A percentile compares a stretch with the other conserved stretches of the same genome.
phyloP scores from a whole-genome alignment of 2,888 invertebrate species.

The Acronicta leporina region DNA sequence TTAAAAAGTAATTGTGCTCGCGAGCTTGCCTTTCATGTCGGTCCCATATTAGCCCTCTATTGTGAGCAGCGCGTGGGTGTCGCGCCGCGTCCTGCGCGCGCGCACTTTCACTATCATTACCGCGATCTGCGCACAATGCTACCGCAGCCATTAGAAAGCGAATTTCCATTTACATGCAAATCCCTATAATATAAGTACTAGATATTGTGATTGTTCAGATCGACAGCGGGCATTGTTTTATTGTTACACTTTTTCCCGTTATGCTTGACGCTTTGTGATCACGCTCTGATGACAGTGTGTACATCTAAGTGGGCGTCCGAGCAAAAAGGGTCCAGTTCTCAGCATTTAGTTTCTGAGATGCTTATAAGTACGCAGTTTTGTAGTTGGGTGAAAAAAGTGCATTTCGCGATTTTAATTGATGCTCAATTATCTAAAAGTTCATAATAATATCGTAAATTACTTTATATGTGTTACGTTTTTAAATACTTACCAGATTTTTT shows the following conservation, averaged over 20 bases:
- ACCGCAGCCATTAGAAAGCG: slow-evolving; percentile 79
- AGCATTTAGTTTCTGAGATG: too few relatives aligned
- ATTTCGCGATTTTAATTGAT: too few relatives aligned
- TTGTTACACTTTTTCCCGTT: slow-evolving; percentile 67
- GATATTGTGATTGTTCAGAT: slow-evolving; percentile 62
- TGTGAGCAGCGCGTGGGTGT: slow-evolving; percentile 25
- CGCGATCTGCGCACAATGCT: slow-evolving; percentile 63
- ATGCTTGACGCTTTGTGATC: slow-evolving; percentile 17
- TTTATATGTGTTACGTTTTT: too few relatives aligned
- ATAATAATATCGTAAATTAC: too few relatives aligned
- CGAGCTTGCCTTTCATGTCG: slow-evolving; percentile 10
- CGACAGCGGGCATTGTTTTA: slow-evolving; percentile 51
- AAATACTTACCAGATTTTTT: too few relatives aligned
- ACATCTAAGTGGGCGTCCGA: too few relatives aligned
- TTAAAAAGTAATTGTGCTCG: neutral
- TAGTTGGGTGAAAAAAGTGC: too few relatives aligned
- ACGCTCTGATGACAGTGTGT: slow-evolving; percentile 18
- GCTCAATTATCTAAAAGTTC: too few relatives aligned
- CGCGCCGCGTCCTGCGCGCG: slow-evolving; percentile 57
- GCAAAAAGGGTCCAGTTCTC: too few relatives aligned
- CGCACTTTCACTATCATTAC: slow-evolving; percentile 80
- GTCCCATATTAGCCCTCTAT: slow-evolving; percentile 13
- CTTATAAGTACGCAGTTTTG: too few relatives aligned
- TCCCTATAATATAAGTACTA: slow-evolving; percentile 62
- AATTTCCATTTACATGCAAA: slow-evolving; percentile 79